These are phyloP conservation scores for Columba guinea DNA, from an alignment of 2,797 vertebrate species.

Conservation along the genomic window DNA sequence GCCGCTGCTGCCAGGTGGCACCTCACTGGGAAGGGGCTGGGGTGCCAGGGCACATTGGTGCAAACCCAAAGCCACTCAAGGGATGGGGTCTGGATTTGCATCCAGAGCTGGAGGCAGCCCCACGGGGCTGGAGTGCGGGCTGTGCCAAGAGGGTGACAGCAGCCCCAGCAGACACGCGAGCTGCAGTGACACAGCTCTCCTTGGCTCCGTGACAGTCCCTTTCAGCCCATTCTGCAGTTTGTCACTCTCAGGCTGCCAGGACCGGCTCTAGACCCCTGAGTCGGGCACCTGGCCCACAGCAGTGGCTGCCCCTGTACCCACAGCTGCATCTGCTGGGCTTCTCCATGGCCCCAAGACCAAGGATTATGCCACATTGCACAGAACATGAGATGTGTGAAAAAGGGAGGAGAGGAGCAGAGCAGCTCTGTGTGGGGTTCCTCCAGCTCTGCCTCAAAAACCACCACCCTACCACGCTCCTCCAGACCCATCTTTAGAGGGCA, in stretches of 20 bases:
- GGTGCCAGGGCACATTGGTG: neutral
- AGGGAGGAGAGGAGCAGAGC: neutral
- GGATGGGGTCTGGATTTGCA: neutral
- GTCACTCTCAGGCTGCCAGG: neutral
- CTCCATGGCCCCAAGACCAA: neutral
- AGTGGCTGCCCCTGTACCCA: accelerated
- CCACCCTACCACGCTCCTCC: neutral
- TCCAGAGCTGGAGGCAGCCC: neutral
- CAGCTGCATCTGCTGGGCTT: neutral
- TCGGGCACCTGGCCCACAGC: neutral
- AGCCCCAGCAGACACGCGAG: accelerated
- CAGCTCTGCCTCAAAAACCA: neutral
- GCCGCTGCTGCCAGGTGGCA: neutral
- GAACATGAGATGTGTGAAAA: neutral
- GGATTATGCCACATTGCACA: neutral
- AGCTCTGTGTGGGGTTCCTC: neutral
- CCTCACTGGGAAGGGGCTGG: neutral
- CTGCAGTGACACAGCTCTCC: neutral
- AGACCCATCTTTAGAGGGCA: neutral
- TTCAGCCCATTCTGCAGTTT: neutral
- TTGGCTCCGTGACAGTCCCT: neutral
- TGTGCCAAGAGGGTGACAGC: neutral
- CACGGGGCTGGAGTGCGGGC: accelerated
- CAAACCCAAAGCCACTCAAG: neutral
- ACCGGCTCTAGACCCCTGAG: neutral